Evolutionary conservation across 2,113 vertebrate species (phyloP).

Genomic region (Zosterops lateralis): DNA sequence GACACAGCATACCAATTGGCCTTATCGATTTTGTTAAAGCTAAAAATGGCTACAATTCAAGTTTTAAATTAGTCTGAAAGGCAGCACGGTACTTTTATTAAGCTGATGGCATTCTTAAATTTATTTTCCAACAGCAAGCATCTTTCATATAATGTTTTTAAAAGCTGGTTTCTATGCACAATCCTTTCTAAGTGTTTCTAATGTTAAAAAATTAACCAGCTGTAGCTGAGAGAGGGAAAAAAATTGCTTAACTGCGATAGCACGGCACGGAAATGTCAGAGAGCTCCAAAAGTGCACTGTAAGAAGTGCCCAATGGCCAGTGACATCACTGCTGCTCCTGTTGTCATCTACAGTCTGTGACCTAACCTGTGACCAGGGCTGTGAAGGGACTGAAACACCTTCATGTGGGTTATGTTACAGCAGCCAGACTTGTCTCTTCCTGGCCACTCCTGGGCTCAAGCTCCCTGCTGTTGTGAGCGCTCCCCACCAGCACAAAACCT

Average conservation of each 20-base stretch:
- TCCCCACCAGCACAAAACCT: neutral
- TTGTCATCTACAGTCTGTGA: neutral
- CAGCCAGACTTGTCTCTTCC: neutral
- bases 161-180: neutral
- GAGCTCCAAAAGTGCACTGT: neutral
- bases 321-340: neutral
- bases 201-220: constrained; percentile 18
- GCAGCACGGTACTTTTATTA: neutral
- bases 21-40: neutral
- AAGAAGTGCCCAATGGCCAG: neutral
- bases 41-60: constrained; percentile 50
- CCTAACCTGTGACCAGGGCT: neutral
- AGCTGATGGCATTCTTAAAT: neutral
- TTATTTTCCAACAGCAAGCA: neutral
- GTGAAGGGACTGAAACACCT: neutral
- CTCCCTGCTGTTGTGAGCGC: neutral
- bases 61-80: constrained; percentile 26
- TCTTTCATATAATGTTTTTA: neutral
- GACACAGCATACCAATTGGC: neutral
- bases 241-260: neutral
- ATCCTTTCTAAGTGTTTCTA: neutral
- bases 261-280: neutral
- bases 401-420: neutral
- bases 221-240: neutral
- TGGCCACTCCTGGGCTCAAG: neutral